Percentiles rank a stretch among this genome's conserved stretches.
Conservation (phyloP, 2,888 invertebrate genomes). For the Eurytoma californica region DNA sequence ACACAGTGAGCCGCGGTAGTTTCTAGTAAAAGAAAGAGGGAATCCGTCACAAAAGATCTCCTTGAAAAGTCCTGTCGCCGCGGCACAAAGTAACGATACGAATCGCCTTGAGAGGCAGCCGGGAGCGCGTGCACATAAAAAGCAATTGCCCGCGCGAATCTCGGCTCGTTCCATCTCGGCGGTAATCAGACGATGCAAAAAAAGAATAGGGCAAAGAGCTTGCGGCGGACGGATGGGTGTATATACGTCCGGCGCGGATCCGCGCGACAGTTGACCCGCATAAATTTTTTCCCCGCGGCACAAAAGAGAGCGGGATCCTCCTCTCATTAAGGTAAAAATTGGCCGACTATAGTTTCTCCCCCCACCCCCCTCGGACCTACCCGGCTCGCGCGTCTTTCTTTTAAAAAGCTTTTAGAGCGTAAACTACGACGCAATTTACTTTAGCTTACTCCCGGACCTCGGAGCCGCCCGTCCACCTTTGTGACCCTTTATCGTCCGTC, state of each 20-base stretch:
- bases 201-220: too few species aligned
- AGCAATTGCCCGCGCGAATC: too few species aligned
- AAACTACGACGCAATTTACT: constrained; percentile 52
- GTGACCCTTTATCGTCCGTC: constrained; percentile 30
- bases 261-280: constrained; percentile 34
- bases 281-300: constrained; percentile 16
- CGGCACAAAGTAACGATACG: too few species aligned
- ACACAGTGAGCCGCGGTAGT: too few species aligned
- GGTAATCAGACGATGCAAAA: too few species aligned
- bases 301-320: constrained; percentile 27
- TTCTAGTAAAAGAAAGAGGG: too few species aligned
- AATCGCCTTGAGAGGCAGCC: too few species aligned
- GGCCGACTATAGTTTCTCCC: constrained; percentile 38
- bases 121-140: too few species aligned
- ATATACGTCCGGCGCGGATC: neutral
- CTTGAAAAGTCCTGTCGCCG: too few species aligned
- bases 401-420: constrained; percentile 49
- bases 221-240: neutral
- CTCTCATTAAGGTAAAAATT: constrained; percentile 52
- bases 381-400: constrained; percentile 22
- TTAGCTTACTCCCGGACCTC: neutral
- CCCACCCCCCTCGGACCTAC: neutral
- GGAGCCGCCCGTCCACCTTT: neutral
- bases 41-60: too few species aligned
- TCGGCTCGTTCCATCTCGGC: too few species aligned